phyloP scores from a whole-genome alignment of 2,888 invertebrate genomes.

The Cheilosia pagana region DNA sequence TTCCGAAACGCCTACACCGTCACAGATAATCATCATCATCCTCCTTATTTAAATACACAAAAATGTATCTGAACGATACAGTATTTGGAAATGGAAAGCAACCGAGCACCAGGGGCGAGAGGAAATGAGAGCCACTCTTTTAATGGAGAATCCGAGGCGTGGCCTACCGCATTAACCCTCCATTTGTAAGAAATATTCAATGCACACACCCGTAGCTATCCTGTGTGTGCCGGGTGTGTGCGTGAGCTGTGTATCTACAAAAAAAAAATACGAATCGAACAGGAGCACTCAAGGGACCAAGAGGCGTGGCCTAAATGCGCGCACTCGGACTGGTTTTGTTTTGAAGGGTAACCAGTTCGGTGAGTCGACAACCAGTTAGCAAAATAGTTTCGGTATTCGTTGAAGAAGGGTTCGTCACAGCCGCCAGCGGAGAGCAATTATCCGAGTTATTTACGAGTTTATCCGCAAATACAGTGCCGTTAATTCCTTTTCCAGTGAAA shows the following conservation, averaged over 20 bases:
- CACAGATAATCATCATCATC: constrained; percentile 71
- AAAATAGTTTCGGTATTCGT: constrained; percentile 83
- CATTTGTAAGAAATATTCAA: constrained; percentile 59
- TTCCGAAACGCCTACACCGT: constrained; percentile 75
- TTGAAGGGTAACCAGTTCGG: constrained; percentile 76
- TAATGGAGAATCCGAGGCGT: constrained; percentile 66
- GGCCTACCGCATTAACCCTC: constrained; percentile 58
- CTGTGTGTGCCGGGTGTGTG: constrained; percentile 30
- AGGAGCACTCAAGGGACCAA: constrained; percentile 52
- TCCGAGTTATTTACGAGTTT: constrained; percentile 62
- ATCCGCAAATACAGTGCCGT: constrained; percentile 30
- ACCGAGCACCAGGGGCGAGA: constrained; percentile 42
- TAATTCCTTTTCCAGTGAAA: constrained; percentile 22
- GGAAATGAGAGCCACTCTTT: constrained; percentile 63
- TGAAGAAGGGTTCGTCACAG: constrained; percentile 80
- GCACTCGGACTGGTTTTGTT: constrained; percentile 58
- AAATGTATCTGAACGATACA: constrained; percentile 67
- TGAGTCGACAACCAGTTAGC: constrained; percentile 76
- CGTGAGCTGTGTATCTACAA: constrained; percentile 44
- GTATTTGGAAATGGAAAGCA: constrained; percentile 2
- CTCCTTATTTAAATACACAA: constrained; percentile 73
- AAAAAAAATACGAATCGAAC: constrained; percentile 58
- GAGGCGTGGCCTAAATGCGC: constrained; percentile 74
- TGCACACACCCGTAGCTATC: constrained; percentile 28
- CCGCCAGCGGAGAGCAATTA: constrained; percentile 59